Conservation (phyloP, 35 echinoderm and acorn worm genomes). For the Stichopus chloronotus region DNA sequence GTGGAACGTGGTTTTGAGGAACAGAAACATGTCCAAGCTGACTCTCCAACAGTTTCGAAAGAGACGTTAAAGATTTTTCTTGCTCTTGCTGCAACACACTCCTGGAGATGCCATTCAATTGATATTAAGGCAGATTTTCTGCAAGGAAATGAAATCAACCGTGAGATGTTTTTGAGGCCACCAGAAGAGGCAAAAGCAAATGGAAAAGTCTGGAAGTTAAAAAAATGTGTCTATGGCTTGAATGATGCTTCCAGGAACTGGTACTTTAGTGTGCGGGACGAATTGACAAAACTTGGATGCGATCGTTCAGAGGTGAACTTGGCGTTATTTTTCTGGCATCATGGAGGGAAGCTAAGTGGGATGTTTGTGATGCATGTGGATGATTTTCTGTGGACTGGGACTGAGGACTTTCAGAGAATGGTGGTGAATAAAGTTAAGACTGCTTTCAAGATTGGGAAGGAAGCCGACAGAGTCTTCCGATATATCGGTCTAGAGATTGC, state of each 20-base stretch:
- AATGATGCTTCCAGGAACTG: conserved; percentile 50
- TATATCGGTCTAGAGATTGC: too few species aligned
- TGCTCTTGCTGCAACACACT: background rate
- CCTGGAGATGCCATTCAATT: conserved; percentile 43
- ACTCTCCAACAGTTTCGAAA: conserved; percentile 29
- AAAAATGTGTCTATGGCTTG: conserved; percentile 46
- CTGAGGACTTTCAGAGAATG: too few species aligned
- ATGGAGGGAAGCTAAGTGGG: too few species aligned
- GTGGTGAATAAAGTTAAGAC: too few species aligned
- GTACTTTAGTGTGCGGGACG: background rate
- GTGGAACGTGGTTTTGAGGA: conserved; percentile 45
- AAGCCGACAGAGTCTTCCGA: too few species aligned
- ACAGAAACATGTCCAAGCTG: background rate
- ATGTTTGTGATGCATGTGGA: too few species aligned
- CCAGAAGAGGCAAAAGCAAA: background rate
- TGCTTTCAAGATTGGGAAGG: too few species aligned
- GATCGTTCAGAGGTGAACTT: too few species aligned
- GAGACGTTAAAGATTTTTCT: conserved; percentile 23
- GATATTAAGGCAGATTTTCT: conserved; percentile 50
- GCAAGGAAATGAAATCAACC: conserved; percentile 38
- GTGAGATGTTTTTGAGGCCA: conserved; percentile 38
- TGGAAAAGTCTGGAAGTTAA: conserved; percentile 34
- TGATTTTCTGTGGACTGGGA: too few species aligned
- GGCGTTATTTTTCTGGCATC: too few species aligned
- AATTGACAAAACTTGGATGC: too few species aligned